These are phyloP conservation scores for Trididemnum miniatum DNA, from an alignment of 23 tunicate species.

Conservation along the genomic window DNA sequence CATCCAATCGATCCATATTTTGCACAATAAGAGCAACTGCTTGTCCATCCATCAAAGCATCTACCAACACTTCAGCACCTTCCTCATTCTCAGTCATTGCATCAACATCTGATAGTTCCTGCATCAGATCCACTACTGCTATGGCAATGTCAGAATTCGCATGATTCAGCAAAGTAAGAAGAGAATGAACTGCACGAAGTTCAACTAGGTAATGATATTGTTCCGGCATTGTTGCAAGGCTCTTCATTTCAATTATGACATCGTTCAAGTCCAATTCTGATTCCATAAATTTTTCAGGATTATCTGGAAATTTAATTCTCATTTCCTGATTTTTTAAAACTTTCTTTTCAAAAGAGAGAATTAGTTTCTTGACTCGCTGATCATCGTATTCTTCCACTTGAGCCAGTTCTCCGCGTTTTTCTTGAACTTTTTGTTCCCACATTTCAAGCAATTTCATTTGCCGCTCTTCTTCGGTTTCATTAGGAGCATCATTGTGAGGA, in stretches of 20 bases:
- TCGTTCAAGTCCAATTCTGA: slow-evolving; percentile 90
- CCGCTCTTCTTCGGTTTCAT: slow-evolving; percentile 86
- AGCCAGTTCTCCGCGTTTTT: slow-evolving; percentile 24
- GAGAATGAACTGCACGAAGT: slow-evolving; percentile 68
- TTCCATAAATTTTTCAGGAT: slow-evolving; percentile 96
- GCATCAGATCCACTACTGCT: slow-evolving; percentile 83
- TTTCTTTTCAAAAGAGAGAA: slow-evolving; percentile 86
- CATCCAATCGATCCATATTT: slow-evolving; percentile 91
- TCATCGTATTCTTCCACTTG: slow-evolving; percentile 85
- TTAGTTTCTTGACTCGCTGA: slow-evolving; percentile 76
- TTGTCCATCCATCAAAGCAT: slow-evolving; percentile 81
- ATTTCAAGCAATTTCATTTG: slow-evolving; percentile 90
- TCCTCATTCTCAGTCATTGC: slow-evolving; percentile 71
- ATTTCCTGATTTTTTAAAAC: slow-evolving; percentile 89
- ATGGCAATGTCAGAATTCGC: slow-evolving; percentile 89
- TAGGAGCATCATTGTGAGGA: not conserved
- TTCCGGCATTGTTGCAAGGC: slow-evolving; percentile 86
- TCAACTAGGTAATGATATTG: slow-evolving; percentile 91
- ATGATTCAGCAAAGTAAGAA: slow-evolving; percentile 73
- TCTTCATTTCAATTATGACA: slow-evolving; percentile 82
- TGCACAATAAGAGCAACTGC: slow-evolving; percentile 70
- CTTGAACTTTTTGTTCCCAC: slow-evolving; percentile 79
- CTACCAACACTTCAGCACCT: slow-evolving; percentile 77
- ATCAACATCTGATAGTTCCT: slow-evolving; percentile 86
- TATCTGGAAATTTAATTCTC: slow-evolving; percentile 92